Evolutionary conservation across 2,113 vertebrate genomes (phyloP).

Genomic region (Talpa occidentalis): DNA sequence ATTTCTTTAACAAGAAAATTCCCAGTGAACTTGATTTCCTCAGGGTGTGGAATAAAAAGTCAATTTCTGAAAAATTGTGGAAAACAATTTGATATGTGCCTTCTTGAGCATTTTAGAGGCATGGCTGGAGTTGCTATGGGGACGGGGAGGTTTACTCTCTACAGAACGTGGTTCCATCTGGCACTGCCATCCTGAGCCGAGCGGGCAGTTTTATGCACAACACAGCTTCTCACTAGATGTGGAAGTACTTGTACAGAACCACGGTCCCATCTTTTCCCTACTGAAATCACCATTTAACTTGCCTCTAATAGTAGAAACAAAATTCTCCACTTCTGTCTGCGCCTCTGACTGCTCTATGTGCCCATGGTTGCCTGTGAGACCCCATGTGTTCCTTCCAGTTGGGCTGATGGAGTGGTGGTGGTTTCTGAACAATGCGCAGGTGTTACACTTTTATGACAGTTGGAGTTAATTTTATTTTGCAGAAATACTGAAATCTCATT

Average conservation of each 20-base stretch:
- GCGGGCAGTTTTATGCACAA: not conserved
- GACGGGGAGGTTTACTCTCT: slow-evolving; percentile 47
- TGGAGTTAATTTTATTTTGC: not conserved
- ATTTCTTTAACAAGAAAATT: slow-evolving; percentile 37
- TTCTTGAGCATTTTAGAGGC: slow-evolving; percentile 63
- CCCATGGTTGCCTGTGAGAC: not conserved
- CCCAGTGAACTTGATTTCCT: slow-evolving; percentile 29
- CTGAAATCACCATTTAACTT: not conserved
- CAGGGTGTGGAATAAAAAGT: slow-evolving; percentile 43
- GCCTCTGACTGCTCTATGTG: not conserved
- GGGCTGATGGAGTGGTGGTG: not conserved
- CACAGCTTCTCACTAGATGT: slow-evolving; percentile 39
- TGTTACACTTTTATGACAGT: not conserved
- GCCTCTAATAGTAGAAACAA: not conserved
- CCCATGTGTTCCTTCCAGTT: fast-evolving
- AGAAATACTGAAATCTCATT: not conserved
- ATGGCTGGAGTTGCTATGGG: slow-evolving; percentile 60
- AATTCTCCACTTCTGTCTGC: not conserved
- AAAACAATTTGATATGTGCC: slow-evolving; percentile 61
- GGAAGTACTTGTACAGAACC: slow-evolving; percentile 34
- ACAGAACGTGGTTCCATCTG: slow-evolving; percentile 63
- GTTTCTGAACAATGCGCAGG: not conserved
- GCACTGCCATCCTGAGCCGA: not conserved
- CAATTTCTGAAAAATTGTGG: slow-evolving; percentile 60
- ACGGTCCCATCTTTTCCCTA: not conserved